A percentile compares a stretch with the other conserved stretches of the same genome.
Evolutionary conservation across 2,888 invertebrate species (phyloP).

Genomic region (Meghimatium bilineatum): DNA sequence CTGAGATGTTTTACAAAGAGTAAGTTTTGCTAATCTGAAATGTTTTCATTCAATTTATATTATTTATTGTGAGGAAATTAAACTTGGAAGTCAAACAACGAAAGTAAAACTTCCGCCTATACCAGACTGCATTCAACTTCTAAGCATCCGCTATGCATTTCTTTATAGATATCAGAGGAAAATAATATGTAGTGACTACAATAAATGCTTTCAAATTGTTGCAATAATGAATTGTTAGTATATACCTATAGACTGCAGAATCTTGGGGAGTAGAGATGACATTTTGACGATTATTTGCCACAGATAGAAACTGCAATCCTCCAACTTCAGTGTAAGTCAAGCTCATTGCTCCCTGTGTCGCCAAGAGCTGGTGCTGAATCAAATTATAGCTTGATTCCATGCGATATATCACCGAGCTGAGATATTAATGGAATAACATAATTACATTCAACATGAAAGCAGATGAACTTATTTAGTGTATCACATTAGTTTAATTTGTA

Average conservation of each 20-base stretch:
- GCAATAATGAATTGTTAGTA: too few relatives aligned
- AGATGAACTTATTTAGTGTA: not conserved
- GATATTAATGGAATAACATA: not conserved
- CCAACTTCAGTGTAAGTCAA: conserved; percentile 60
- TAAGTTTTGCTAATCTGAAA: too few relatives aligned
- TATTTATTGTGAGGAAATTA: too few relatives aligned
- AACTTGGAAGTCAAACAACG: too few relatives aligned
- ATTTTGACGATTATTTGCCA: conserved; percentile 71
- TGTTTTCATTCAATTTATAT: too few relatives aligned
- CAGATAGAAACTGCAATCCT: conserved; percentile 62
- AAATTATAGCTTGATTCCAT: conserved; percentile 63
- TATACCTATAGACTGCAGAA: conserved; percentile 61
- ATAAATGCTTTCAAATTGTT: too few relatives aligned
- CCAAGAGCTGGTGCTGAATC: conserved; percentile 69
- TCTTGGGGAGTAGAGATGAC: conserved; percentile 63
- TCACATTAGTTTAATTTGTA: not conserved
- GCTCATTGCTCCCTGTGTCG: conserved; percentile 68
- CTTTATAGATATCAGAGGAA: too few relatives aligned
- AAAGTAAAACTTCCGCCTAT: too few relatives aligned
- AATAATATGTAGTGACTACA: too few relatives aligned
- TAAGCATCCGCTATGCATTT: too few relatives aligned
- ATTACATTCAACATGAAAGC: not conserved
- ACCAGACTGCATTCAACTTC: too few relatives aligned
- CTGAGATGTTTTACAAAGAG: too few relatives aligned
- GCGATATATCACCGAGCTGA: conserved; percentile 72